phyloP scores from a whole-genome alignment of 2,797 vertebrate genomes.

The Megalops cyprinoides region DNA sequence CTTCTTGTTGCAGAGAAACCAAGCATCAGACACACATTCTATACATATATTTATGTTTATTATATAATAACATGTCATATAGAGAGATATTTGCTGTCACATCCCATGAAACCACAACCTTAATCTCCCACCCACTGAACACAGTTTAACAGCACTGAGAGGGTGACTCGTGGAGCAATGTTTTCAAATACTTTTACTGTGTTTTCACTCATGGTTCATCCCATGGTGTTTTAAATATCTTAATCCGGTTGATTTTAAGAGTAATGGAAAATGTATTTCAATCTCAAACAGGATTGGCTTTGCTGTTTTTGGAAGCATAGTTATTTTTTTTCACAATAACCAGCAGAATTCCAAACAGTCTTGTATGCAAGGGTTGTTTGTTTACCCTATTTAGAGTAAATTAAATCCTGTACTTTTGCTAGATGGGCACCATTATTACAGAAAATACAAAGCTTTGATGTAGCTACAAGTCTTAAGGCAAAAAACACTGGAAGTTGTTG shows the following conservation, averaged over 20 bases:
- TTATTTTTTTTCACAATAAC: background rate
- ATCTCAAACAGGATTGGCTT: background rate
- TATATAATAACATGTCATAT: conserved; percentile 17
- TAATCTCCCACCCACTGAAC: conserved; percentile 16
- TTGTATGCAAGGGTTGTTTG: conserved; percentile 27
- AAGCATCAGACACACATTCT: conserved; percentile 3
- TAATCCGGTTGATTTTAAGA: background rate
- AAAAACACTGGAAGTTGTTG: conserved; percentile 53
- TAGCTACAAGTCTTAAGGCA: conserved; percentile 67
- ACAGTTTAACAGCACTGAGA: conserved; percentile 33
- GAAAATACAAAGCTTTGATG: conserved; percentile 58
- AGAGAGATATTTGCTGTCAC: conserved; percentile 39
- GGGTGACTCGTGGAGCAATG: background rate
- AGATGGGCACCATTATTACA: conserved; percentile 67
- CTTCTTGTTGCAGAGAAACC: background rate
- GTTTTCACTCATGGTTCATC: conserved; percentile 6
- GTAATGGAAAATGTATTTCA: background rate
- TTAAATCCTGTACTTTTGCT: conserved; percentile 41
- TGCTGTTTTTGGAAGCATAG: background rate
- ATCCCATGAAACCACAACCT: conserved; percentile 47
- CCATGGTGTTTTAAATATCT: background rate
- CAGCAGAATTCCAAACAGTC: background rate
- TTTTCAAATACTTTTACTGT: background rate
- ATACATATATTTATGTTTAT: conserved; percentile 36
- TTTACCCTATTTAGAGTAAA: background rate